Base-by-base conservation (phyloP, 2,888 invertebrate genomes). In the Tachina lurida region DNA sequence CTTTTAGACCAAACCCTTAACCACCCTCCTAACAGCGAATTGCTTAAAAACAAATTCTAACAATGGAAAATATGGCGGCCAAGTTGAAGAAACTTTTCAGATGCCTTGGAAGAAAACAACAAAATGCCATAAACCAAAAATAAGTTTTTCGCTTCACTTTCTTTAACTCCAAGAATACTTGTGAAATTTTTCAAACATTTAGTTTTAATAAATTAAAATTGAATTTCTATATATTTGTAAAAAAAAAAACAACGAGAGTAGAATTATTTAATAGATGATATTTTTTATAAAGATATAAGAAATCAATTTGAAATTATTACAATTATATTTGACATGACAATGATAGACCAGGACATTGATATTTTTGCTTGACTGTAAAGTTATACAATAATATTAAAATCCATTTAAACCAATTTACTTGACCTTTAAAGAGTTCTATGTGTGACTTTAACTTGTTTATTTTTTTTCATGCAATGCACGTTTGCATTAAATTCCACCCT, bases 21-120 rank as follows among this genome's bases (percentile, higher is more conserved):
- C 77, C 83, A 84, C 83, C 77, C 83, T 60, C 63, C 45, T 10
- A 4, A 13, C 19, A 58, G 13, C 43, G 58, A 49, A 54, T 31
- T 43, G 60, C n/a, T 49, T 45, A 10, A 43, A 43, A 43, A 5
- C 7, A 31, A 31, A 19, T 49, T 41, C n/a, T 45, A 15, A 31
- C 2, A 13, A 73, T 13, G 22, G 19, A 41, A 65, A 85, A 80
- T 74, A 85, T 82, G 77, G 77, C 80, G 67, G 45, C 68, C 47
- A 75, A 62, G 41, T 47, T 49, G 15, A 22, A 39, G 13, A 45
- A 71, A 65, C 67, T 81, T 75, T 84, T 71, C 22, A 70, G 76
- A 84, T 76, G 76, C 81, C 67, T 77, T 84, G 81, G 76, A 84
- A 84, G 81, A 81, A 84, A 84, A 81, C 71, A 81, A 76, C 76